phyloP scores from a whole-genome alignment of 2,888 invertebrate genomes.

The Epirrhoe tristata region DNA sequence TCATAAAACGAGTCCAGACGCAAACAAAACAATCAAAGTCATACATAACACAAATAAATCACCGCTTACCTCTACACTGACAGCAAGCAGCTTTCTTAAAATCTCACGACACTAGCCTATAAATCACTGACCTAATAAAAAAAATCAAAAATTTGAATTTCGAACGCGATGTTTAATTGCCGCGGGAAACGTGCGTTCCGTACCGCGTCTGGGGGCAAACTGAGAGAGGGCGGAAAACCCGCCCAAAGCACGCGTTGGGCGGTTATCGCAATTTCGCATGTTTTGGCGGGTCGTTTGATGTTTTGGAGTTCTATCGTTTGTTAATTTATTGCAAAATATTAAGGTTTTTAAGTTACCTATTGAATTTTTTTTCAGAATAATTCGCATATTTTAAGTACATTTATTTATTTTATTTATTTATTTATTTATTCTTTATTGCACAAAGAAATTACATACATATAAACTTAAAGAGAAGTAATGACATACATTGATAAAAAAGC shows the following conservation, averaged over 20 bases:
- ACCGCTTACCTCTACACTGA: constrained; percentile 74
- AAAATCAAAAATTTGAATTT: constrained; percentile 47
- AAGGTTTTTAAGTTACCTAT: no score
- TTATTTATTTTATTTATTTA: no score
- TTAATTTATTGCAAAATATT: neutral
- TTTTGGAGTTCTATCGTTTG: constrained; percentile 1
- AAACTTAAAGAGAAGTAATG: no score
- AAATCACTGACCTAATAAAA: constrained; percentile 53
- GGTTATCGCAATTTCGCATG: constrained; percentile 49
- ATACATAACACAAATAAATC: constrained; percentile 40
- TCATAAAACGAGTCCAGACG: constrained; percentile 14
- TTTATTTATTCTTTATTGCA: no score
- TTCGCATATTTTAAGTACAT: no score
- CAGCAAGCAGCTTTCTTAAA: constrained; percentile 62
- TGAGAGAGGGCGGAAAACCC: constrained; percentile 62
- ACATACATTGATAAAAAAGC: no score
- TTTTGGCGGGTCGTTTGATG: constrained; percentile 35
- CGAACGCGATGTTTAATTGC: constrained; percentile 54
- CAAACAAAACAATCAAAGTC: constrained; percentile 37
- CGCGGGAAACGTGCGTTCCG: constrained; percentile 56
- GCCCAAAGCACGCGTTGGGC: constrained; percentile 54
- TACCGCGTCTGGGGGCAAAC: constrained; percentile 54
- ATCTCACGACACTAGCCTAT: constrained; percentile 55
- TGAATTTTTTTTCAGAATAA: no score
- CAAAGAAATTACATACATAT: no score